Percentiles rank a stretch among this genome's conserved stretches.
Evolutionary conservation across 30 jellyfish, hydroid and myxozoan species (phyloP).

Genomic region (Euphysa ruthae): DNA sequence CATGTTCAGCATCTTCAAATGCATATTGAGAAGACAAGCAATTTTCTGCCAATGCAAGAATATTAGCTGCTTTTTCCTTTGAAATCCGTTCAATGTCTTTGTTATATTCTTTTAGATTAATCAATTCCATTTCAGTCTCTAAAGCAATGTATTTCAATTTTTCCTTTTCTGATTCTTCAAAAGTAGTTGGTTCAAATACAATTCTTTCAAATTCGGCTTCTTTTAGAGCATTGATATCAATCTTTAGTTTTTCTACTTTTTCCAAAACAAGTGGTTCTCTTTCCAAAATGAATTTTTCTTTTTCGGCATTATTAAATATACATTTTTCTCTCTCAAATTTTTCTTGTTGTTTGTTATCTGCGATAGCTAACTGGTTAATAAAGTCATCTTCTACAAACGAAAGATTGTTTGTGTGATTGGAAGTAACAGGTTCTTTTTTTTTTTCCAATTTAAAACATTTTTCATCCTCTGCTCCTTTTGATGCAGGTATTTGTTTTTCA

Average conservation of each 20-base stretch:
- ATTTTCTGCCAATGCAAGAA: too few relatives aligned
- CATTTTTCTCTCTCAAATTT: too few relatives aligned
- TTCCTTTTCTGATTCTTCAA: not conserved
- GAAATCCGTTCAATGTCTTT: not conserved
- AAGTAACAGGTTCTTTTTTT: not conserved
- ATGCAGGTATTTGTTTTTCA: constrained; percentile 7
- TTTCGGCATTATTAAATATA: too few relatives aligned
- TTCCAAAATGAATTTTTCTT: too few relatives aligned
- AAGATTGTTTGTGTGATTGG: too few relatives aligned
- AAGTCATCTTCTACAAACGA: too few relatives aligned
- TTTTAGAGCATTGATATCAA: not conserved
- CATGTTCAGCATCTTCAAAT: constrained; percentile 5
- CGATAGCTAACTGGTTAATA: too few relatives aligned
- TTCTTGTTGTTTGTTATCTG: too few relatives aligned
- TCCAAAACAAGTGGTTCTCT: too few relatives aligned
- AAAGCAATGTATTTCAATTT: not conserved
- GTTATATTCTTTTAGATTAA: not conserved
- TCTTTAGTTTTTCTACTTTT: not conserved
- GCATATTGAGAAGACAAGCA: too few relatives aligned
- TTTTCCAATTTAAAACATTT: not conserved
- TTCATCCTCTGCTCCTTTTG: constrained; percentile 2
- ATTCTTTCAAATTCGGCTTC: not conserved
- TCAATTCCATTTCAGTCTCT: not conserved
- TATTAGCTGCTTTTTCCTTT: constrained; percentile 3
- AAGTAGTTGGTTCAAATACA: not conserved